Evolutionary conservation across 1,140 invertebrate genomes (phyloP), one percentile per base, ranked within the genome.

Genomic region (Gonatopus flavifemur): DNA sequence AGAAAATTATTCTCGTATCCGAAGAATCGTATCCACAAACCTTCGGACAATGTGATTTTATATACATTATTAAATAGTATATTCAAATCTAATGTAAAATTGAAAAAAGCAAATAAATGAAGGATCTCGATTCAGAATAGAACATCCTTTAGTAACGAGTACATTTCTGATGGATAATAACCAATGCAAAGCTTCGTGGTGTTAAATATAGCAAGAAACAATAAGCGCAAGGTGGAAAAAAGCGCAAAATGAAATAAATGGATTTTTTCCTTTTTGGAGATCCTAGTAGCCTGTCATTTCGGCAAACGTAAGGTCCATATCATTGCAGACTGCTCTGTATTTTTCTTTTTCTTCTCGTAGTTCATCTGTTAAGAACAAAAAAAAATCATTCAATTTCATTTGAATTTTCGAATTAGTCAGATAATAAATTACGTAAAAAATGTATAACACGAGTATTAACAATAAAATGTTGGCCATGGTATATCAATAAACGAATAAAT

Each of bases 291-390:
- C 78, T 25, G 78, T 78, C 68, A 80, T 76, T 47, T 80, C 78
- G 45, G 78, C 75, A 52, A 88, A 83, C 39, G 88, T 89, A 47
- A 82, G 77, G 63, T 91, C 88, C 78, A 91, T 84, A 68, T 91
- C 89, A 55, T 87, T 84, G 64, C 86, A 83, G 16, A 91, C 77
- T 50, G 82, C 77, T 70, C 83, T 86, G 76, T 85, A 86, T 67
- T 85, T 84, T 59, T 87, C 84, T 67, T 86, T 85, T 65, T 88
- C 85, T 66, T 83, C 77, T 63, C 86, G 78, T 48, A 90, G 76
- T 60, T 89, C 85, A 70, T 88, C 88, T 90, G 77, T n/a, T n/a
- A n/a, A n/a, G 45, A 77, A 76, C 20, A 6, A 49, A 62, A 20
- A 49, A 47, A 41, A 32, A 53, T 12, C 22, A 45, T 3, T 16